These are phyloP conservation scores for Drosophila gaucha DNA, from an alignment of 2,888 invertebrate species.

Conservation along the genomic window DNA sequence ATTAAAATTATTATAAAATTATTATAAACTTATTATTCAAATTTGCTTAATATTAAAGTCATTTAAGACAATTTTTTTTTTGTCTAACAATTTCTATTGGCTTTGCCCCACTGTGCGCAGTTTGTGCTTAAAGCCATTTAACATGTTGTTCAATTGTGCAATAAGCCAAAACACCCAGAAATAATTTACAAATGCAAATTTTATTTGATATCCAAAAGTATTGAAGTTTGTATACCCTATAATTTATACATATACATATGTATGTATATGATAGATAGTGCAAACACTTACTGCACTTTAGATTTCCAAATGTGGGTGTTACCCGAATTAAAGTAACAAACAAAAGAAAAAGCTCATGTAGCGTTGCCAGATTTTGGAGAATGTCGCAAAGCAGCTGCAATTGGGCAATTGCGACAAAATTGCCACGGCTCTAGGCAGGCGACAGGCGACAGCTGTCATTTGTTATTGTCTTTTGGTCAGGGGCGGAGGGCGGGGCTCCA, in stretches of 20 bases:
- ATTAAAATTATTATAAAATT: too few species aligned
- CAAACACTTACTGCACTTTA: too few species aligned
- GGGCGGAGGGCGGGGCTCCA: slow-evolving; percentile 21
- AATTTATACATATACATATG: too few species aligned
- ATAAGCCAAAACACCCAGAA: slow-evolving; percentile 44
- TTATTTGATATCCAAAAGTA: slow-evolving; percentile 19
- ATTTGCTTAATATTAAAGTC: too few species aligned
- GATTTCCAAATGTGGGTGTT: slow-evolving; percentile 19
- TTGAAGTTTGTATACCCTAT: not conserved
- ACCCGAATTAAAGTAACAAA: slow-evolving; percentile 3
- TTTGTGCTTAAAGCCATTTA: slow-evolving; percentile 56
- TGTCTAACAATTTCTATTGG: not conserved
- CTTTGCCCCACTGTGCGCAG: slow-evolving; percentile 36
- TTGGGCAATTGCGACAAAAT: slow-evolving; percentile 52
- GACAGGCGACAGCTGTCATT: slow-evolving; percentile 63
- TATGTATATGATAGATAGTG: too few species aligned
- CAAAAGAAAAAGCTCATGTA: slow-evolving; percentile 19
- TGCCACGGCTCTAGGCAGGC: slow-evolving; percentile 25
- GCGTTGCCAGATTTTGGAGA: slow-evolving; percentile 9
- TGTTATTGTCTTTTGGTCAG: slow-evolving; percentile 54
- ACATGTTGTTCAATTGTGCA: slow-evolving; percentile 68
- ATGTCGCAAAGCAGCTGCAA: slow-evolving; percentile 40
- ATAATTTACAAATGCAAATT: slow-evolving; percentile 68
- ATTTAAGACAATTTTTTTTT: not conserved
- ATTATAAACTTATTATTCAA: too few species aligned